Conservation (phyloP, 1,140 invertebrate species). For the Drosophila orena region DNA sequence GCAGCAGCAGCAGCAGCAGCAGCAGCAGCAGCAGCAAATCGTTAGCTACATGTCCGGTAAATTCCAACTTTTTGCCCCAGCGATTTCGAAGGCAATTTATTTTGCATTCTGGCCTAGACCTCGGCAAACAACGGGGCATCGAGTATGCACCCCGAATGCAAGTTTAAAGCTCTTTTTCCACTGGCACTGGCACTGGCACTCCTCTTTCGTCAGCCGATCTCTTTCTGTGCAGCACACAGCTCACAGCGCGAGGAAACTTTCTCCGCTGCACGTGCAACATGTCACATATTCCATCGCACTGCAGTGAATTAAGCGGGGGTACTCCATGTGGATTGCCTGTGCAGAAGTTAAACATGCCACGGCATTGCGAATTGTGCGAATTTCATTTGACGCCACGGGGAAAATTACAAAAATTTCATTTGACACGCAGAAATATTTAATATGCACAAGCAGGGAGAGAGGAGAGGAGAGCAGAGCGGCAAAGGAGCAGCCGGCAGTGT, state of each 20-base stretch:
- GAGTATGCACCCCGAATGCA: conserved; percentile 5
- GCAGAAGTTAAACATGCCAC: conserved; percentile 38
- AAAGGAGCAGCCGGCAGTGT: conserved; percentile 10
- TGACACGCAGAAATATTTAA: conserved; percentile 80
- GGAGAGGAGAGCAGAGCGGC: neutral
- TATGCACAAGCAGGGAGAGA: conserved; percentile 26
- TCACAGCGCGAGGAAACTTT: conserved; percentile 19
- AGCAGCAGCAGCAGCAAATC: conserved; percentile 50
- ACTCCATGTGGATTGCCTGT: conserved; percentile 13
- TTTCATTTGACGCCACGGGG: conserved; percentile 68
- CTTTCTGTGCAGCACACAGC: neutral
- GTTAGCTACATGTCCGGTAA: conserved; percentile 66
- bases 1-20: conserved; percentile 25
- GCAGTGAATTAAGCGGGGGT: conserved; percentile 38
- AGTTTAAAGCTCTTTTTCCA: conserved; percentile 17
- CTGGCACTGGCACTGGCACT: neutral
- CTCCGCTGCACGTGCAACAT: conserved; percentile 43
- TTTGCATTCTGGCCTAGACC: conserved; percentile 57
- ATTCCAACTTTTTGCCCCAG: conserved; percentile 25
- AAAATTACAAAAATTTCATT: conserved; percentile 74
- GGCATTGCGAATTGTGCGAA: conserved; percentile 65
- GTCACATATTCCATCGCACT: conserved; percentile 45
- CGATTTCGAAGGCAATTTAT: conserved; percentile 65
- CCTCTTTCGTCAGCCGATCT: neutral
- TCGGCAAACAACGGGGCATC: conserved; percentile 15